Evolutionary conservation across 2,797 vertebrate species (phyloP), one percentile per base, ranked within the genome.

Genomic region (Gadopsis bispinosus): DNA sequence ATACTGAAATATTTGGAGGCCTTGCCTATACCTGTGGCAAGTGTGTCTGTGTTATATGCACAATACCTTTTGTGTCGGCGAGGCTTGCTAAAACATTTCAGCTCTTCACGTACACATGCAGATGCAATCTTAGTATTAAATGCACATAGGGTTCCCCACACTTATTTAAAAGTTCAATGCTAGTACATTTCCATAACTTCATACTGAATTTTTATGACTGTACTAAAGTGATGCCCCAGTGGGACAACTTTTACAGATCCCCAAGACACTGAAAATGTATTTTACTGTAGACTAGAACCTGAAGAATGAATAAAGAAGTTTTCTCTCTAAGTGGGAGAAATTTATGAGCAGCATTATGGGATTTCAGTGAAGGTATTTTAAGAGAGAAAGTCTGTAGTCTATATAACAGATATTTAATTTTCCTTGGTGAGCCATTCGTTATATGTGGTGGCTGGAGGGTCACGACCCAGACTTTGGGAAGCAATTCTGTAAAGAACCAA

Each of bases 191-290:
- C 26, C 22, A 68, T 43, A 75, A 70, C 41, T 77, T 77, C 48
- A 59, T 60, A 56, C 50, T 53, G 66, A 77, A 51, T 76, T 78
- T 84, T 76, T 77, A 83, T 50, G 54, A 20, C 68, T 74, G 58
- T 37, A 66, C 66, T 77, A 58, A 76, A 81, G 77, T 29, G 19
- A 50, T 22, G 58, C 48, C 11, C 63, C 58, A 66, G 50, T 74
- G 66, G 78, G 79, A 77, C 73, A 79, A 62, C 56, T 73, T 73
- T 65, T 47, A 79, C 62, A 69, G 48, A 80, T 77, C 37, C 69
- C 59, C 14, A 63, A 77, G 72, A 79, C 58, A 68, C 45, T 54
- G 35, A 64, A 79, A 81, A 64, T 41, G 12, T 70, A 20, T 78
- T 86, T 83, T 69, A 72, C 43, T 72, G 60, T 50, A 53, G 63